These are phyloP conservation scores for Pardalotus punctatus DNA, from an alignment of 2,113 vertebrate genomes.

Conservation along the genomic window DNA sequence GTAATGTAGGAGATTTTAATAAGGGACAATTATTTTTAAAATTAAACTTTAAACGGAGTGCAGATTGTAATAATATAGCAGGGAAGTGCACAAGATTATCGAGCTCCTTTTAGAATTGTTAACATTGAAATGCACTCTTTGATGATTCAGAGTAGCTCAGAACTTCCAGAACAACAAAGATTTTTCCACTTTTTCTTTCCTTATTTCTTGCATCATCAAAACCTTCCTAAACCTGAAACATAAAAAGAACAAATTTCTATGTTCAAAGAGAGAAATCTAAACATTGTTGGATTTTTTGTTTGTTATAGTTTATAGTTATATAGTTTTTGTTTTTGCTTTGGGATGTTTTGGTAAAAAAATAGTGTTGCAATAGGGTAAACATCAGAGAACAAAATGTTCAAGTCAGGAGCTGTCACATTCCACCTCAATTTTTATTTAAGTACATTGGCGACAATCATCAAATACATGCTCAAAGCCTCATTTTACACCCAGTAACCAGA, in stretches of 20 bases:
- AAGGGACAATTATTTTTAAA: conserved; percentile 75
- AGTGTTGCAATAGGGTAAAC: background rate
- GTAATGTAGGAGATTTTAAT: conserved; percentile 71
- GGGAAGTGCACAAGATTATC: conserved; percentile 24
- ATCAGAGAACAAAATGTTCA: background rate
- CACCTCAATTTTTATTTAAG: background rate
- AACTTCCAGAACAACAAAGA: background rate
- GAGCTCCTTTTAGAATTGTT: conserved; percentile 22
- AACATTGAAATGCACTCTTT: background rate
- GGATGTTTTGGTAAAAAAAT: background rate
- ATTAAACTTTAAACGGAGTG: conserved; percentile 72
- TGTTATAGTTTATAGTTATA: too few relatives aligned
- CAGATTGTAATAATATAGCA: conserved; percentile 53
- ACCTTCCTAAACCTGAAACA: background rate
- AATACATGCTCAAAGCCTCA: background rate
- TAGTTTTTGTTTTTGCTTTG: background rate
- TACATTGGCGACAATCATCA: background rate
- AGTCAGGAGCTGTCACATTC: background rate
- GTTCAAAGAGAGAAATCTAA: background rate
- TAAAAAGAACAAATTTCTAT: background rate
- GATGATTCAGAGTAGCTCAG: background rate
- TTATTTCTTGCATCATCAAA: background rate
- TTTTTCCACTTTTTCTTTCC: background rate
- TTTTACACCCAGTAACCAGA: background rate
- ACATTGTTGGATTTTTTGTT: background rate